These are phyloP conservation scores for Lysandra bellargus DNA, from an alignment of 2,888 invertebrate species.

Conservation along the genomic window DNA sequence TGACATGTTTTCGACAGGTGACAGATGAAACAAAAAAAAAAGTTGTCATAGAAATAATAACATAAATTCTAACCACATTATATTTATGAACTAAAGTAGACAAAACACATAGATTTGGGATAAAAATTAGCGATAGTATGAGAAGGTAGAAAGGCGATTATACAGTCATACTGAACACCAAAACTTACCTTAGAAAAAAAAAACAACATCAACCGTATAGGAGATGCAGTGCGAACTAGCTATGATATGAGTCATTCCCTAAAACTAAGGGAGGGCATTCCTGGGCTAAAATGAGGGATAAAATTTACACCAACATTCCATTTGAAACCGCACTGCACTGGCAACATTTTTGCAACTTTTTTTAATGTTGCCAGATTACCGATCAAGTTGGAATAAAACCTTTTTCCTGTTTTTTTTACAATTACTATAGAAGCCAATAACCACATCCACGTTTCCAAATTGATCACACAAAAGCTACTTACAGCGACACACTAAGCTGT, in stretches of 20 bases:
- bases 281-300: constrained; percentile 53
- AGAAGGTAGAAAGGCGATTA: constrained; percentile 31
- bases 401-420: constrained; percentile 37
- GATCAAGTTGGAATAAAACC: constrained; percentile 70
- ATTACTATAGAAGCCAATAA: constrained; percentile 64
- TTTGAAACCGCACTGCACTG: constrained; percentile 71
- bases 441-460: constrained; percentile 71
- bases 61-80: not conserved
- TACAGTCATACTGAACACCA: constrained; percentile 51
- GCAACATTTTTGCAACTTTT: constrained; percentile 57
- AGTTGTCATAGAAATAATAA: not conserved
- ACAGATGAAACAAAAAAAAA: not conserved
- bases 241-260: constrained; percentile 76
- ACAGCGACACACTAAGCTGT: constrained; percentile 72
- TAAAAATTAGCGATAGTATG: constrained; percentile 9
- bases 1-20: not conserved
- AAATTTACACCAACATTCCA: constrained; percentile 86
- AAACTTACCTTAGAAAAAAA: constrained; percentile 57
- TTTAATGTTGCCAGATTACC: constrained; percentile 5
- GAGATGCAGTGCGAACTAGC: constrained; percentile 71
- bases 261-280: constrained; percentile 83
- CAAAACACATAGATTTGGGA: not conserved
- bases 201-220: constrained; percentile 70
- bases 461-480: constrained; percentile 60
- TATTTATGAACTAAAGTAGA: not conserved